Conservation (phyloP, 2,888 invertebrate species). For the Eilema griseolum region DNA sequence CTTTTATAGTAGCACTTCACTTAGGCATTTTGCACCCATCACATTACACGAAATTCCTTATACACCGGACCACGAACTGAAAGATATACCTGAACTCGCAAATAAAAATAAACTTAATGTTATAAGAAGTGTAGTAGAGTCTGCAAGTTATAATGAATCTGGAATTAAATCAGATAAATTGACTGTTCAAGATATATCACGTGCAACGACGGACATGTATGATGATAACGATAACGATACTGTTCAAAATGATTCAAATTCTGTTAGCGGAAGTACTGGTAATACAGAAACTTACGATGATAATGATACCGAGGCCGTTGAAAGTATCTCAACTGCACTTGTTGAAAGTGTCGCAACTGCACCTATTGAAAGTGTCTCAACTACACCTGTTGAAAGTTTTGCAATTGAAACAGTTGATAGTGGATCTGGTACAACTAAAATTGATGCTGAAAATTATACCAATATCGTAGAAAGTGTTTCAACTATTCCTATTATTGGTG, state of each 20-base stretch:
- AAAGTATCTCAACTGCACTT: too few species aligned
- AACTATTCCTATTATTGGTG: constrained; percentile 66
- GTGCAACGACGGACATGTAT: not conserved
- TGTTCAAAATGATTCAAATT: constrained; percentile 78
- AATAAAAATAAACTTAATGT: constrained; percentile 1
- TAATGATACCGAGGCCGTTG: too few species aligned
- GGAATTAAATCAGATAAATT: constrained; percentile 49
- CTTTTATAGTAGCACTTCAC: constrained; percentile 56
- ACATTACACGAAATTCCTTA: constrained; percentile 35
- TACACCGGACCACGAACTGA: constrained; percentile 25
- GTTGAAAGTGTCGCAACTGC: constrained; percentile 77
- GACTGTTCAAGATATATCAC: not conserved
- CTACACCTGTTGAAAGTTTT: constrained; percentile 65
- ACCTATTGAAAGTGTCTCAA: constrained; percentile 47
- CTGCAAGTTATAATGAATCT: not conserved
- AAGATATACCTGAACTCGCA: not conserved
- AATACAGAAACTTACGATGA: too few species aligned
- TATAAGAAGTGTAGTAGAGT: not conserved
- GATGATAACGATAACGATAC: constrained; percentile 48
- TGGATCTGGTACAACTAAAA: constrained; percentile 42
- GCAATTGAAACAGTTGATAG: constrained; percentile 68
- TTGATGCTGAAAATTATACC: constrained; percentile 4
- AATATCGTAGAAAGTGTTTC: constrained; percentile 78
- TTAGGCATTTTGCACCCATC: constrained; percentile 59
- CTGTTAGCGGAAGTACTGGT: constrained; percentile 58